Evolutionary conservation across 2,113 vertebrate species (phyloP), one percentile per base, ranked within the genome.

Genomic region (Heteronetta atricapilla): DNA sequence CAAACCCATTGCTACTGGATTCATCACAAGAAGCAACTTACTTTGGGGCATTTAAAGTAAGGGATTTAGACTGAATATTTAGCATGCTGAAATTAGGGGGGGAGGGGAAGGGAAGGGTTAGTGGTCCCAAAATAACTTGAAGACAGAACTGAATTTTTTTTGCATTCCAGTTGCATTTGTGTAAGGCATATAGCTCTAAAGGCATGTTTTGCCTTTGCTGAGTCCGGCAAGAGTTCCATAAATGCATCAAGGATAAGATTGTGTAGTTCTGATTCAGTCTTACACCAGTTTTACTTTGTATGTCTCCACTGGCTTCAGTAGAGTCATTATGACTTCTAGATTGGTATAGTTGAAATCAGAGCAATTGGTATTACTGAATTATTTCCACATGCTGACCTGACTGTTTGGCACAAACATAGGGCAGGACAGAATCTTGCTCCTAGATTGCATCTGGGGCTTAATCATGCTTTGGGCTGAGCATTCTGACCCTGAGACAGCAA

Each of bases 11-110:
- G 92, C 92, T 99, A 80, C 86, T 99, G 95, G 99, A 99, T 97
- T 98, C 96, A 11, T 98, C 98, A 3, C 98, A 98, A 66, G 98
- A 99, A 78, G 99, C 98, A 79, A 99, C 99, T 22, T 99, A 99
- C 44, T 99, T 99, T 93, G 99, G 99, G 68, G 98, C 98, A 3
- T 99, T 99, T 94, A 99, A 99, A 98, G 97, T 99, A 88, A 98
- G 98, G 52, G 98, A 98, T 98, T 98, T 98, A 98, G 97, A 98
- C 87, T 99, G 94, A 98, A 42, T 29, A 31, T 89, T 28, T 42
- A 87, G 60, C 4, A 2, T 16, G 10, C 77, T 83, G 40, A 81
- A 88, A 92, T 6, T 44, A 33, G 29, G 26, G 34, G 56, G 36
- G 26, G n/a, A n/a, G 15, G 10, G 15, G 29, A 13, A 34, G 56